Evolutionary conservation across 2,797 vertebrate genomes (phyloP), one percentile per base, ranked within the genome.

Genomic region (Microhierax caerulescens): DNA sequence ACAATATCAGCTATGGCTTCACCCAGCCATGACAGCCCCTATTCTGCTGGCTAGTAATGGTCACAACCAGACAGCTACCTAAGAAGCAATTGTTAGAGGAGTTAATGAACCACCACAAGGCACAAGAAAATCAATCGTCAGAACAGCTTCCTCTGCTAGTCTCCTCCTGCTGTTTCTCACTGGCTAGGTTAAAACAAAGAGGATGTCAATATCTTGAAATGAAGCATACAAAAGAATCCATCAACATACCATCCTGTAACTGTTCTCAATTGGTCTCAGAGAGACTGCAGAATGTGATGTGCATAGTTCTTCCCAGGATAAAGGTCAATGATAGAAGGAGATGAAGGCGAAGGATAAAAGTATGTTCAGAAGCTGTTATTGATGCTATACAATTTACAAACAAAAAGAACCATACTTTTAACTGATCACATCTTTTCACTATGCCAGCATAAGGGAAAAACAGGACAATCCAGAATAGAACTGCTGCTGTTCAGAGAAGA

Each of bases 41-140:
- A 8, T 57, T 94, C 67, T 87, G 23, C 37, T 76, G 64, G 59
- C 21, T 84, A 74, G 88, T 56, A 63, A 86, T 37, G 72, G 78
- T 85, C 92, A 93, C 78, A 79, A 48, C 72, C 75, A 92, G 30
- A 37, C 81, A 94, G 74, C 67, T 53, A 43, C 78, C 90, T 34
- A 78, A 94, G 95, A 85, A 95, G 50, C 48, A 94, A 69, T 81
- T 88, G 84, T 95, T 96, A 95, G 51, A 63, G 85, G 91, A 96
- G 93, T 95, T 96, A 95, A 97, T 95, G 95, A 97, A 96, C 83
- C 56, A 56, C 85, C 41, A 41, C 97, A 92, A 73, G 56, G 86
- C 63, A 88, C 54, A 91, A 82, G 81, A 89, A 96, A 97, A 98
- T 96, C 96, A 95, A 97, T 85, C 96, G 88, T 85, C 69, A 93